A percentile compares a stretch with the other conserved stretches of the same genome.
Conservation (phyloP, 2,888 invertebrate species). For the Lithophane ornitopus region DNA sequence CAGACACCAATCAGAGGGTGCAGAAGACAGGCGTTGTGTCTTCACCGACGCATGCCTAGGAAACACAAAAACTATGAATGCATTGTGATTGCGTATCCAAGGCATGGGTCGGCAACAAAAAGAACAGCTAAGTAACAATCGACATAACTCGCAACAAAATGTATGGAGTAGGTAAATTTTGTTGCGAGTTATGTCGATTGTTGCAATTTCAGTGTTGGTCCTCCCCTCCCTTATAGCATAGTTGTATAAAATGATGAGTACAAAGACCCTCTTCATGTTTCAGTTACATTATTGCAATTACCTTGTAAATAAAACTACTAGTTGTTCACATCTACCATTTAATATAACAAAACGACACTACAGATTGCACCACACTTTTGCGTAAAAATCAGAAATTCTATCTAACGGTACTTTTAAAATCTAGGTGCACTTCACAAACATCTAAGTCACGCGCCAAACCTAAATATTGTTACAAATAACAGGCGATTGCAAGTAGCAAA, state of each 20-base stretch:
- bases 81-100: neutral
- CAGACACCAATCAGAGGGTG: neutral
- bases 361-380: neutral
- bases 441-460: constrained; percentile 41
- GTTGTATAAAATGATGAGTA: neutral
- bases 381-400: constrained; percentile 4
- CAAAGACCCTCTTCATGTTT: neutral
- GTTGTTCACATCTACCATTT: neutral
- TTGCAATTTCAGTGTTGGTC: neutral
- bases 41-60: neutral
- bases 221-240: neutral
- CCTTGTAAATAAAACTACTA: neutral
- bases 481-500: constrained; percentile 47
- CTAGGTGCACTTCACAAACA: constrained; percentile 9
- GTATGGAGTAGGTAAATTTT: no score
- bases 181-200: neutral
- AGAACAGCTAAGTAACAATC: no score
- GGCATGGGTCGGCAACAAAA: neutral
- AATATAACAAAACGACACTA: neutral
- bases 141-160: no score
- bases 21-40: neutral
- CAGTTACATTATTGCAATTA: no score
- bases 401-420: neutral
- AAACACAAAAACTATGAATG: neutral
- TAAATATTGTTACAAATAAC: constrained; percentile 51